phyloP scores from a whole-genome alignment of 2,113 vertebrate genomes.

The Cromileptes altivelis region DNA sequence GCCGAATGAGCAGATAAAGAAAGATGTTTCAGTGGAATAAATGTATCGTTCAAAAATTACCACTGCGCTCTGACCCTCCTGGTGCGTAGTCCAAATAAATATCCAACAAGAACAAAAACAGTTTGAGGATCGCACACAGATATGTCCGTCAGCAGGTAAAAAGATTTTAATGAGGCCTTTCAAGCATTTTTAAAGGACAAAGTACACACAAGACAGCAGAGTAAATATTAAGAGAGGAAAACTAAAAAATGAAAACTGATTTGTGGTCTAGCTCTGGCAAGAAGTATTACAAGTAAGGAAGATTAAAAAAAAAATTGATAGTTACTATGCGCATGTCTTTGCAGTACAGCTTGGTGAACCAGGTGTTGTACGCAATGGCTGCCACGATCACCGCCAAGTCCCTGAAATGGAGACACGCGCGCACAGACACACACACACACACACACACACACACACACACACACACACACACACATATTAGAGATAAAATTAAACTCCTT shows the following conservation, averaged over 20 bases:
- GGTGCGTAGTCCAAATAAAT: too few relatives aligned
- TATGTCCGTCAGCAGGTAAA: too few relatives aligned
- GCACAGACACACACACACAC: constrained; percentile 27
- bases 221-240: not conserved
- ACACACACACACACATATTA: constrained; percentile 41
- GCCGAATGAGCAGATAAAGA: constrained; percentile 16
- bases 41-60: too few relatives aligned
- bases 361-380: constrained; percentile 94
- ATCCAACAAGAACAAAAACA: too few relatives aligned
- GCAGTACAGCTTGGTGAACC: constrained; percentile 94
- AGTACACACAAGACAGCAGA: not conserved
- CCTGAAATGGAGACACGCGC: constrained; percentile 79
- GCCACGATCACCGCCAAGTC: constrained; percentile 94
- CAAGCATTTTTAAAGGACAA: too few relatives aligned
- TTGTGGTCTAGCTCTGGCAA: constrained; percentile 23
- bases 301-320: constrained; percentile 30
- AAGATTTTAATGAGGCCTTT: too few relatives aligned
- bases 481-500: constrained; percentile 47
- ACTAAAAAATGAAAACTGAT: not conserved
- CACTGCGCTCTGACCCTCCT: too few relatives aligned
- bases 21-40: not conserved
- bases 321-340: constrained; percentile 92
- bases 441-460: constrained; percentile 14
- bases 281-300: constrained; percentile 7
- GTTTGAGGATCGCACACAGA: too few relatives aligned